These are phyloP conservation scores for Aphelenchoides besseyi DNA, from an alignment of 1,140 invertebrate species.

Conservation along the genomic window DNA sequence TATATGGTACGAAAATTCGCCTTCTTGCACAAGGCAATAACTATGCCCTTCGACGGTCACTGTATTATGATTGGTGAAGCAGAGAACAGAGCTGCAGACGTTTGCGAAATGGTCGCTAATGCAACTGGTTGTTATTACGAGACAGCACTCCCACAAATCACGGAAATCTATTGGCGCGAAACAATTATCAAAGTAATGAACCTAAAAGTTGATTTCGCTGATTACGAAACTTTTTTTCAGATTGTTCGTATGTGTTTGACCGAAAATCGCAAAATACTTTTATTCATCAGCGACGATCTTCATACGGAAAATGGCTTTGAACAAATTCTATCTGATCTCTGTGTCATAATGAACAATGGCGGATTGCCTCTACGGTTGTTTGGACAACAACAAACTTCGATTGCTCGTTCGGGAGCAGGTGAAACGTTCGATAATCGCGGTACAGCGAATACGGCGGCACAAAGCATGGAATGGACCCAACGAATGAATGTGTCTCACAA, in stretches of 20 bases:
- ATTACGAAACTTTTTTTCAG: no score
- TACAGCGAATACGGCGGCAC: constrained; percentile 21
- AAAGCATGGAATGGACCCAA: constrained; percentile 31
- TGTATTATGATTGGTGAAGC: constrained; percentile 32
- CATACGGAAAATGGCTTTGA: constrained; percentile 15
- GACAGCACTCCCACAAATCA: constrained; percentile 17
- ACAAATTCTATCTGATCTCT: constrained; percentile 27
- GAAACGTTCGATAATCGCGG: neutral
- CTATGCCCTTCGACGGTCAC: constrained; percentile 31
- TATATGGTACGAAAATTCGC: constrained; percentile 31
- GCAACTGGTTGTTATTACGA: constrained; percentile 20
- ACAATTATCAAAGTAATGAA: constrained; percentile 29
- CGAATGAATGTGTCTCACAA: constrained; percentile 21
- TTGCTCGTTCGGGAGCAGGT: neutral
- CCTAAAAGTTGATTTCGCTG: constrained; percentile 24
- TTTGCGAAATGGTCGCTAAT: constrained; percentile 29
- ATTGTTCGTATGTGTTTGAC: constrained; percentile 26
- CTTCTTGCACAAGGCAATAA: constrained; percentile 32
- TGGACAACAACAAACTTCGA: constrained; percentile 22
- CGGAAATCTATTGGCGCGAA: constrained; percentile 28
- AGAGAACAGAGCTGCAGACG: constrained; percentile 24
- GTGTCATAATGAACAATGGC: constrained; percentile 33
- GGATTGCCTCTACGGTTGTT: constrained; percentile 36
- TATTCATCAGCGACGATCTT: constrained; percentile 31
- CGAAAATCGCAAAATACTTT: constrained; percentile 25